These are phyloP conservation scores for Tachyglossus aculeatus DNA, from an alignment of 2,797 vertebrate species.

Conservation along the genomic window DNA sequence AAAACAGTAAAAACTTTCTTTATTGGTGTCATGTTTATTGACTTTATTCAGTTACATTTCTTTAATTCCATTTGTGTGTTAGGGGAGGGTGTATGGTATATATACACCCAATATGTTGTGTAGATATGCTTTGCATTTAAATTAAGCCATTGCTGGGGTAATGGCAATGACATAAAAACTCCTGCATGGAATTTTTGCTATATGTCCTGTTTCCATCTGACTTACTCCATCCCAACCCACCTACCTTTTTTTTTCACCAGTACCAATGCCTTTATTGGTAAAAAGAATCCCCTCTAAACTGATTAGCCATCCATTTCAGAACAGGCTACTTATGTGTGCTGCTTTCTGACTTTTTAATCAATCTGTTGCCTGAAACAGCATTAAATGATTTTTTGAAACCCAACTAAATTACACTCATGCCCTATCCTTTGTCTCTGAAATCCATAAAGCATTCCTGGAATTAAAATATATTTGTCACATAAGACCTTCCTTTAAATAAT, in stretches of 20 bases:
- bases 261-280: not conserved
- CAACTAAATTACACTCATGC: conserved; percentile 41
- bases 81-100: too few relatives aligned
- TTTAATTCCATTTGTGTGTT: too few relatives aligned
- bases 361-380: conserved; percentile 52
- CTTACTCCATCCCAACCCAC: not conserved
- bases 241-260: not conserved
- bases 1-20: too few relatives aligned
- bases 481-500: conserved; percentile 3
- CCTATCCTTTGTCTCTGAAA: conserved; percentile 32
- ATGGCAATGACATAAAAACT: too few relatives aligned
- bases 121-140: too few relatives aligned
- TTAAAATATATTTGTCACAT: conserved; percentile 16
- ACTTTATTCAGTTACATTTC: too few relatives aligned
- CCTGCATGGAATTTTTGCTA: not conserved
- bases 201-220: not conserved
- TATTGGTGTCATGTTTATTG: too few relatives aligned
- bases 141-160: too few relatives aligned
- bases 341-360: conserved; percentile 64
- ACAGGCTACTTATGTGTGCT: conserved; percentile 55
- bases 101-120: too few relatives aligned
- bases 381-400: conserved; percentile 45
- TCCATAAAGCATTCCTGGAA: not conserved
- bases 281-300: conserved; percentile 28
- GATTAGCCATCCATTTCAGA: conserved; percentile 54